These are phyloP conservation scores for Argya squamiceps DNA, from an alignment of 2,797 vertebrate species.

Conservation along the genomic window DNA sequence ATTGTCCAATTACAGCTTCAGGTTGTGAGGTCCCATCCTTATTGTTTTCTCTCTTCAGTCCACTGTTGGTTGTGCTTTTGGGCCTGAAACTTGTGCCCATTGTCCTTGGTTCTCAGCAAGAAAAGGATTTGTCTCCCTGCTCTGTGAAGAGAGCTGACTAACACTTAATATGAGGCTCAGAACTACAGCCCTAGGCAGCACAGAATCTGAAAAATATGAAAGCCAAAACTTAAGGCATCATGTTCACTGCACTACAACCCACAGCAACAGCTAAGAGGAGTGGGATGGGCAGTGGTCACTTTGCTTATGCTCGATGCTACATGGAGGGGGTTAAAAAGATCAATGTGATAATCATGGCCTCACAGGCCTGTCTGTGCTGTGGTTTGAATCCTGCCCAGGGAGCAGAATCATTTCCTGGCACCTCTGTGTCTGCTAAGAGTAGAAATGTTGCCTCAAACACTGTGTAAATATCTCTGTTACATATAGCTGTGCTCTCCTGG, in stretches of 20 bases:
- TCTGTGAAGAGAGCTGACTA: not conserved
- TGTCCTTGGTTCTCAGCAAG: not conserved
- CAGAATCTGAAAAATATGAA: not conserved
- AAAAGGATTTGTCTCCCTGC: not conserved
- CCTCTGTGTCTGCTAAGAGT: not conserved
- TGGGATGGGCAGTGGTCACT: not conserved
- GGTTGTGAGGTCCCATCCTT: not conserved
- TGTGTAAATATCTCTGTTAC: not conserved
- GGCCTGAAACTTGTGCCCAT: not conserved
- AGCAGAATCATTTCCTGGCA: not conserved
- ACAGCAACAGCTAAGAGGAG: not conserved
- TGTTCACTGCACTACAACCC: not conserved
- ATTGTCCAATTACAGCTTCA: not conserved
- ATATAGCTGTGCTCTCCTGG: not conserved
- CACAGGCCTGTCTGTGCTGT: not conserved
- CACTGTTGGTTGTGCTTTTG: not conserved
- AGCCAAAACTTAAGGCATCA: not conserved
- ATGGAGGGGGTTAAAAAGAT: not conserved
- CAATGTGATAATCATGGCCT: not conserved
- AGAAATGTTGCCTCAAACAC: not conserved
- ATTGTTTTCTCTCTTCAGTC: not conserved
- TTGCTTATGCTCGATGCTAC: not conserved
- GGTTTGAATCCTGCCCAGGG: not conserved
- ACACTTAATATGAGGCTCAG: not conserved
- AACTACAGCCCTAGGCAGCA: not conserved